Evolutionary conservation across 1,140 invertebrate genomes (phyloP).

Genomic region (Brevipalpus yothersi): DNA sequence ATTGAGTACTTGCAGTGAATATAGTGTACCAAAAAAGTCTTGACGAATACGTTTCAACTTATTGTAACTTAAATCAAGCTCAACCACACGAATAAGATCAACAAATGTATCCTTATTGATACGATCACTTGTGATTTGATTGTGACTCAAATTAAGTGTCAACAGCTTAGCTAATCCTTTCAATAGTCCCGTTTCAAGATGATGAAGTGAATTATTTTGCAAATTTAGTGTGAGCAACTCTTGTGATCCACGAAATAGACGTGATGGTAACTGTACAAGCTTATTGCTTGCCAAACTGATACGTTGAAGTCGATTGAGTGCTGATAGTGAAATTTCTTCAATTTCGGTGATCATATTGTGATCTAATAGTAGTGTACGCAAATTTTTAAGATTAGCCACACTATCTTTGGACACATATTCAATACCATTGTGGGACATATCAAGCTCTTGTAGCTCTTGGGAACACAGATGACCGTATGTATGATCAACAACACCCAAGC

Average conservation of each 20-base stretch:
- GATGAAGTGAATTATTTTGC: slow-evolving; percentile 55
- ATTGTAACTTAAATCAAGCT: slow-evolving; percentile 62
- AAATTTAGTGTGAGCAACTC: slow-evolving; percentile 59
- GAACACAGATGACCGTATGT: slow-evolving; percentile 26
- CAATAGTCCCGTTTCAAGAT: slow-evolving; percentile 48
- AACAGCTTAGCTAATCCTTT: slow-evolving; percentile 48
- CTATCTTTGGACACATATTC: slow-evolving; percentile 45
- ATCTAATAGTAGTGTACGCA: slow-evolving; percentile 47
- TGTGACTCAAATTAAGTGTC: slow-evolving; percentile 58
- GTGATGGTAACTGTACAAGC: slow-evolving; percentile 55
- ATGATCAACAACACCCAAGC: slow-evolving; percentile 35
- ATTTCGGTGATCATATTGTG: slow-evolving; percentile 43
- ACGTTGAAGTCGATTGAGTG: slow-evolving; percentile 34
- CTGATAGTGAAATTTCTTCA: slow-evolving; percentile 40
- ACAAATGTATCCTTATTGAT: slow-evolving; percentile 53
- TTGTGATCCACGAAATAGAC: slow-evolving; percentile 47
- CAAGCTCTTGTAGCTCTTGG: slow-evolving; percentile 49
- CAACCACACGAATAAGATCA: slow-evolving; percentile 55
- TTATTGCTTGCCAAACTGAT: slow-evolving; percentile 51
- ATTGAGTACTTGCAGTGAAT: slow-evolving; percentile 53
- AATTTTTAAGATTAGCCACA: slow-evolving; percentile 41
- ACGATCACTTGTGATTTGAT: slow-evolving; percentile 52
- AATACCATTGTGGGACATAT: slow-evolving; percentile 49
- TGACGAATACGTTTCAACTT: slow-evolving; percentile 49
- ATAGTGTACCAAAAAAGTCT: slow-evolving; percentile 50